Evolutionary conservation across 1,140 invertebrate genomes (phyloP), one percentile per base, ranked within the genome.

Genomic region (Eriocheir sinensis): DNA sequence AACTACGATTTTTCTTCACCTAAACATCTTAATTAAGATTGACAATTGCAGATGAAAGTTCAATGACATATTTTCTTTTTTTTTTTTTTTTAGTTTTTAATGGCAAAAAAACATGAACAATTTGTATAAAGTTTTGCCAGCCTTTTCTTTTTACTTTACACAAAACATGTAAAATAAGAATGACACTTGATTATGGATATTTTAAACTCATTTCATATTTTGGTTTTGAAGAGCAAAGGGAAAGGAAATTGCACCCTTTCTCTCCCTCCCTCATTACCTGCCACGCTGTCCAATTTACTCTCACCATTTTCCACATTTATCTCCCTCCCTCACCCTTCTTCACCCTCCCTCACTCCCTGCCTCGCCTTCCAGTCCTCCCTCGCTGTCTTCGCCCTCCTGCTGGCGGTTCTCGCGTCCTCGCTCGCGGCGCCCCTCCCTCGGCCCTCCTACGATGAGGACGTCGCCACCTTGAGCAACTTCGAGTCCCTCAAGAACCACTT

Each of bases 401-500:
- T 88, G 94, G 83, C 53, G n/a, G 30, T 53, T 12, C 27, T 83
- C 17, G 79, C 38, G 38, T 30, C 60, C 41, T 44, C 38, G n/a
- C 48, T 30, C 89, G 41, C 89, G 34, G 80, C 48, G 21, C 38
- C 44, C n/a, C 21, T 53, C 34, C n/a, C 44, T n/a, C 38, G 60
- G 44, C 36, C 2, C 27, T 40, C 34, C 12, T 79, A 91, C 38
- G 83, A 48, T 2, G 41, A 91, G 32, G 32, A 86, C 0, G 12
- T 41, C 8, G 44, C 27, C 3, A 92, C 44, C 27, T 89, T 94
- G 81, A 88, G 40, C 80, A 72, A 41, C 32, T 94, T 94, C 94
- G 32, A 91, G 34, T 60, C 81, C 34, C 91, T 92, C 94, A 94
- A 83, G 48, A 94, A 94, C 81, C 89, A 94, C 79, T 94, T 91